Evolutionary conservation across 2,888 invertebrate species (phyloP), one percentile per base, ranked within the genome.

Genomic region (Gonocerus acuteangulatus): DNA sequence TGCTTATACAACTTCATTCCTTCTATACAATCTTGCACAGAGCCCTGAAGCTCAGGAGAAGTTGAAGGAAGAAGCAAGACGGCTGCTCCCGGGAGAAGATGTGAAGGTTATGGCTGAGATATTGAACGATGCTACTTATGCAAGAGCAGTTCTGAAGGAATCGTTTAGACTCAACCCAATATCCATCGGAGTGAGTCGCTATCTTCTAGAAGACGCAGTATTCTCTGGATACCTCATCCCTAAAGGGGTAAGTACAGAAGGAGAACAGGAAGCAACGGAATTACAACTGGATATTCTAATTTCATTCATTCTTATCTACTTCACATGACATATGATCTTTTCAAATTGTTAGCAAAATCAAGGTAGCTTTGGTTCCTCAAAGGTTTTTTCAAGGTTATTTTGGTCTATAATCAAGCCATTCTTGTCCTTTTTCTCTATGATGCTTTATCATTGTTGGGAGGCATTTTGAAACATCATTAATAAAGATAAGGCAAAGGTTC

Each of bases 141-240:
- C 87, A 0, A 85, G 87, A 71, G 86, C 89, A 44, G 85, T 86
- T 67, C 75, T 95, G 1, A 95, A 93, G 72, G 95, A 95, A 74
- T 83, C 85, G 2, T 78, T 91, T 22, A 79, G 93, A 64, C 71
- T 93, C 49, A 85, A 88, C 74, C 93, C 93, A 1, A 83, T 93
- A 23, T 84, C 92, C 0, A 78, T 93, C 60, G 93, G 93, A 4
- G 79, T 90, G 56, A 92, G 92, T 0, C 77, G 93, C 32, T 77
- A 87, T 48, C 74, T 89, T 34, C 83, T 84, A 66, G 80, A 80
- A 51, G 85, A 90, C 71, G 77, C 84, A 1, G 74, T 83, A 27
- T 78, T 93, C 49, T 83, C 83, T 63, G 86, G 84, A 36, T 90
- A 86, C 74, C 73, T 77, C 49, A 82, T 92, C 65, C 91, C 91